These are phyloP conservation scores for Ceratina australensis DNA, from an alignment of 1,140 invertebrate species.

Conservation along the genomic window DNA sequence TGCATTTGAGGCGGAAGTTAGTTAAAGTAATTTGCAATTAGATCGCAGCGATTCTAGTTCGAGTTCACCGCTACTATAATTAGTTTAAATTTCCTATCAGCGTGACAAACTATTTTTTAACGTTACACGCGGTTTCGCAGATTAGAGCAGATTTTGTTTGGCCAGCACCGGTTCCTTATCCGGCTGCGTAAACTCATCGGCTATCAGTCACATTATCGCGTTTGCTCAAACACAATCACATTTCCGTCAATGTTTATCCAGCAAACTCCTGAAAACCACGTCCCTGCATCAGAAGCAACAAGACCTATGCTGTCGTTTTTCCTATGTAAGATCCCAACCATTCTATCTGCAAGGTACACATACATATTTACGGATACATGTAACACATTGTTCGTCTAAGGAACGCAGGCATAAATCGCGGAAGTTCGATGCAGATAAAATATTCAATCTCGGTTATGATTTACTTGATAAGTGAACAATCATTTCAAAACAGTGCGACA, in stretches of 20 bases:
- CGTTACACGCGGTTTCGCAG: too few species aligned
- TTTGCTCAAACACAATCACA: slow-evolving; percentile 3
- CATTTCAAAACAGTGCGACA: too few species aligned
- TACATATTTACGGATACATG: neutral
- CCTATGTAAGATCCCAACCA: neutral
- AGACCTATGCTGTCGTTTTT: neutral
- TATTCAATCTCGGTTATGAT: neutral
- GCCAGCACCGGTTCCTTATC: neutral
- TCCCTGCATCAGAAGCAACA: neutral
- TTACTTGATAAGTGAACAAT: too few species aligned
- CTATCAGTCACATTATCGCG: neutral
- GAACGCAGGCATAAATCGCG: neutral
- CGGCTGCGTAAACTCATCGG: neutral
- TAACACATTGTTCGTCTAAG: neutral
- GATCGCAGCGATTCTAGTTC: too few species aligned
- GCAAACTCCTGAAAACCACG: neutral
- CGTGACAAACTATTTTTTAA: too few species aligned
- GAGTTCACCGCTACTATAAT: too few species aligned
- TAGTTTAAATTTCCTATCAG: too few species aligned
- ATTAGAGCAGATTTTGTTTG: too few species aligned
- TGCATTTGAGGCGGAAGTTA: too few species aligned
- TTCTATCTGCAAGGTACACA: neutral
- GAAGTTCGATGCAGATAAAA: too few species aligned
- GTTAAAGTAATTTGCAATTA: too few species aligned
- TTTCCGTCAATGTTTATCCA: neutral